Conservation (phyloP, 1,140 invertebrate species). For the Drosophila auraria region DNA sequence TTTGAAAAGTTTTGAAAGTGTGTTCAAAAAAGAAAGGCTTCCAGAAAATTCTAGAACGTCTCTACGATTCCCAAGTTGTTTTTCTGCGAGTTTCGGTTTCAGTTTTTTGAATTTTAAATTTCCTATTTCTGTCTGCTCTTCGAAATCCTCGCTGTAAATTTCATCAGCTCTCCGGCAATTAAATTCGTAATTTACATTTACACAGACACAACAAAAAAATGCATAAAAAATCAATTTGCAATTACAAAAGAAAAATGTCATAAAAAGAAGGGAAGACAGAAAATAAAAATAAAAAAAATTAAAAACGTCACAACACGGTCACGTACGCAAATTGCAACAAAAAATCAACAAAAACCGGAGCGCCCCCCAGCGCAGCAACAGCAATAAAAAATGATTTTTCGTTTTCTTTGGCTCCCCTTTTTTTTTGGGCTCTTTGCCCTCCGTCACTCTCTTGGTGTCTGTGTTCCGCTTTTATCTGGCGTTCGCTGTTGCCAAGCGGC, state of each 20-base stretch:
- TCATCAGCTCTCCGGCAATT: slow-evolving; percentile 34
- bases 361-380: slow-evolving; percentile 27
- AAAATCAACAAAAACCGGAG: slow-evolving; percentile 19
- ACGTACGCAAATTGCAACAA: slow-evolving; percentile 56
- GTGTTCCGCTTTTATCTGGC: slow-evolving; percentile 68
- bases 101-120: slow-evolving; percentile 3
- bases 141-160: slow-evolving; percentile 24
- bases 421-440: slow-evolving; percentile 19
- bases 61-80: no score
- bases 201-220: slow-evolving; percentile 40
- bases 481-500: slow-evolving; percentile 77
- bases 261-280: slow-evolving; percentile 38
- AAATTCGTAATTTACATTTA: slow-evolving; percentile 35
- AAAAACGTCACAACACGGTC: slow-evolving; percentile 56
- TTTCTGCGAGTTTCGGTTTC: no score
- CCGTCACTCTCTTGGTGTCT: slow-evolving; percentile 11
- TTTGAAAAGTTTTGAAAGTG: not conserved
- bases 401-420: slow-evolving; percentile 25
- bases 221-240: slow-evolving; percentile 74
- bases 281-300: slow-evolving; percentile 20
- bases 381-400: slow-evolving; percentile 67
- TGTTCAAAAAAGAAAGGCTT: not conserved
- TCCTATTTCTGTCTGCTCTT: not conserved
- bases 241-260: slow-evolving; percentile 59
- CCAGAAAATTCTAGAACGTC: slow-evolving; percentile 1